Evolutionary conservation across 2,888 invertebrate species (phyloP), one percentile per base, ranked within the genome.

Genomic region (Eugnorisma glareosa): DNA sequence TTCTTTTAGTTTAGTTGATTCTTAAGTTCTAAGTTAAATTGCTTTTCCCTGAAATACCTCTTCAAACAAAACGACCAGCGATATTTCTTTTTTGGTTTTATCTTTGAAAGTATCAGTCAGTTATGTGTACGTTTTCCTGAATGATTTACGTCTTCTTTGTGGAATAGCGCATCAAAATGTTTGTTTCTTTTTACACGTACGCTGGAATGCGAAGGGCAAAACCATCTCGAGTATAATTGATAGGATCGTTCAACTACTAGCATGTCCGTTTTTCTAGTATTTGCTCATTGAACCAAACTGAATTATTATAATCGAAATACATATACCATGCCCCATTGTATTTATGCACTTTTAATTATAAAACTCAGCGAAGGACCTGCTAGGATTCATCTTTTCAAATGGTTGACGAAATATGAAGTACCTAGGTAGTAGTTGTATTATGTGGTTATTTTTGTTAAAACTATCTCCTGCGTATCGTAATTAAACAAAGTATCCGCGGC

Each of bases 181-280:
- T 79, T 75, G 69, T 77, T 79, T 73, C 59, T 82, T 77, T 82
- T 66, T 40, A 70, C 76, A 75, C 67, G 72, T 73, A 69, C 67
- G 76, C 75, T 84, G 84, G 77, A 77, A 86, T 82, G 86, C 76
- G 86, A 79, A 82, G 80, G 76, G 75, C 73, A 84, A 82, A 75
- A 35, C 72, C 77, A 84, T 84, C 71, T 76, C 67, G 70, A 70
- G 57, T 40, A 75, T 63, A 78, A 79, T 77, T 75, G 71, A 72
- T 67, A 72, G 67, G 57, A 76, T 64, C 43, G 70, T 78, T 67
- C 67, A 57, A 74, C 59, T 67, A 72, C 43, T 63, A 82, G 73
- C 74, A 79, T 64, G 40, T 37, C 35, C 35, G 67, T 64, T 68
- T 75, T 64, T 68, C 74, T 57, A 75, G 48, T 57, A 66, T 73